phyloP scores from a whole-genome alignment of 2,888 invertebrate genomes.

The Acronicta alni region DNA sequence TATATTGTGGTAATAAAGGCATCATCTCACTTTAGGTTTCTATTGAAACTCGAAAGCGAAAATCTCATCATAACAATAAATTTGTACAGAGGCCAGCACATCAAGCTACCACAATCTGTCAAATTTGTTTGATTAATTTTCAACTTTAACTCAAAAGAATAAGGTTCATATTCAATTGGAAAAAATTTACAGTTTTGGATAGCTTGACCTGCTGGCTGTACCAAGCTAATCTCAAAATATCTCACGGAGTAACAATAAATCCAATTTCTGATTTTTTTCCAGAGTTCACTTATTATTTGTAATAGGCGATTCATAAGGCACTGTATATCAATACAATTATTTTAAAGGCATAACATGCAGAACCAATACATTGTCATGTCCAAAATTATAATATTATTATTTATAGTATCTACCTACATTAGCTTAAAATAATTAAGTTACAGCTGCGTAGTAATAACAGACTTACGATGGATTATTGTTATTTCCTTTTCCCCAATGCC shows the following conservation, averaged over 20 bases:
- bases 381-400: not conserved
- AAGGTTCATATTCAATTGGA: too few relatives aligned
- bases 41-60: constrained; percentile 80
- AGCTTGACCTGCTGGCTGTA: too few relatives aligned
- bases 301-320: constrained; percentile 54
- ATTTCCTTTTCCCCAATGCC: constrained; percentile 91
- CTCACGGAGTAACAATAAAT: constrained; percentile 14
- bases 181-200: too few relatives aligned
- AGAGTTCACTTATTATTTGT: constrained; percentile 11
- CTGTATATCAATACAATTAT: constrained; percentile 35
- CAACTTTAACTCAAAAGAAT: too few relatives aligned
- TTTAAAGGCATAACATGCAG: constrained; percentile 6
- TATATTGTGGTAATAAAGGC: constrained; percentile 45
- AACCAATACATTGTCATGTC: not conserved
- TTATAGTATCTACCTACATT: constrained; percentile 5
- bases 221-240: constrained; percentile 23
- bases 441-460: constrained; percentile 96
- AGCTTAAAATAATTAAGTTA: constrained; percentile 51
- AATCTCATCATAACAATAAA: constrained; percentile 44
- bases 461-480: constrained; percentile 94
- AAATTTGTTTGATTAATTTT: too few relatives aligned
- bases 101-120: too few relatives aligned
- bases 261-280: constrained; percentile 5
- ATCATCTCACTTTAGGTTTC: constrained; percentile 81
- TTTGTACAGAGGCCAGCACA: too few relatives aligned